Conservation (phyloP, 2,113 vertebrate genomes). For the Eublepharis macularius region DNA sequence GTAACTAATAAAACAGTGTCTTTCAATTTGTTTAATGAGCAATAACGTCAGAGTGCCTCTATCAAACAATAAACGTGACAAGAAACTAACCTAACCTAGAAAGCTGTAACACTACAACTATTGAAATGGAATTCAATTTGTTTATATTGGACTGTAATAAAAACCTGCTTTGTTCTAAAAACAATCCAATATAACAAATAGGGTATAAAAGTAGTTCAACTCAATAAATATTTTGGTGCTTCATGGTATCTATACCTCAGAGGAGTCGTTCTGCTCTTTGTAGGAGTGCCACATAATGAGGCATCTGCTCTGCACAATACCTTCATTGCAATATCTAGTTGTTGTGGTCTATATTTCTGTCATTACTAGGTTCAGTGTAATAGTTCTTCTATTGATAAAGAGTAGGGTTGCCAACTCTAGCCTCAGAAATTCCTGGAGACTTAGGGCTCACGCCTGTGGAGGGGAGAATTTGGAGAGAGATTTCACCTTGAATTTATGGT, state of each 20-base stretch:
- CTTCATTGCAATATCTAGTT: neutral
- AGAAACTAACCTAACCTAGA: constrained; percentile 23
- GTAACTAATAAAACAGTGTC: constrained; percentile 54
- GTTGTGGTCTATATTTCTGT: neutral
- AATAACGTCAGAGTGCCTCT: constrained; percentile 40
- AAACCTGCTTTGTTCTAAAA: constrained; percentile 42
- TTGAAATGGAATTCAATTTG: constrained; percentile 52
- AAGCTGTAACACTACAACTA: constrained; percentile 38
- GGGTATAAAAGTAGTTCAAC: constrained; percentile 40
- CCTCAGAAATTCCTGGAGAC: too few relatives aligned
- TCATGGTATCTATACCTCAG: neutral
- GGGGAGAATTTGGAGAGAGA: too few relatives aligned
- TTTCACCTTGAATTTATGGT: too few relatives aligned
- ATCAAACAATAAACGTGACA: constrained; percentile 47
- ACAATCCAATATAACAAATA: constrained; percentile 44
- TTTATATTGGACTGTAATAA: constrained; percentile 44
- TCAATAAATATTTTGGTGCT: constrained; percentile 19
- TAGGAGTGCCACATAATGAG: neutral
- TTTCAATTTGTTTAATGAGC: constrained; percentile 59
- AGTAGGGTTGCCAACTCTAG: neutral
- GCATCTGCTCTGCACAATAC: neutral
- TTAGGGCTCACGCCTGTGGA: too few relatives aligned
- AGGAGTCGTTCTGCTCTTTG: neutral
- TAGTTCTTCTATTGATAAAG: neutral
- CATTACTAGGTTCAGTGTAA: neutral